Evolutionary conservation across 2,888 invertebrate species (phyloP), one percentile per base, ranked within the genome.

Genomic region (Hypomecis punctinalis): DNA sequence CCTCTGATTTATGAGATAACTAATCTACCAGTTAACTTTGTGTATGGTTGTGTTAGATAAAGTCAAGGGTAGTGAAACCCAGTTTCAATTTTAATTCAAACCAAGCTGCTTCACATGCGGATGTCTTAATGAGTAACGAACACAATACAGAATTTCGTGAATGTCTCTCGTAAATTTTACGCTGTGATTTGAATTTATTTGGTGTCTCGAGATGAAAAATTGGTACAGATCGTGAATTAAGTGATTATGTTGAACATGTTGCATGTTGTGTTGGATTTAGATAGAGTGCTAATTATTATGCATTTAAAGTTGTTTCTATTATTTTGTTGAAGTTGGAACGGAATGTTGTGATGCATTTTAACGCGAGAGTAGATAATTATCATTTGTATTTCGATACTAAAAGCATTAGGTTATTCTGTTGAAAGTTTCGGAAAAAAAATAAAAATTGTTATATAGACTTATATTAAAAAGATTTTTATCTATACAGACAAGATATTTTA

Each of bases 41-140:
- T n/a, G n/a, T n/a, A n/a, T n/a, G n/a, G n/a, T n/a, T n/a, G n/a
- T n/a, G n/a, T n/a, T n/a, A n/a, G n/a, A 13, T 6, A 9, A 23
- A 11, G 1, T n/a, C n/a, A 11, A 36, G 11, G 48, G 8, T 23
- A 0, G 36, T 45, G n/a, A 6, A 45, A 36, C 45, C 4, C 35
- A 5, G 36, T 9, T 5, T 42, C 13, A 47, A n/a, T 23, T 56
- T 23, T 33, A 56, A 56, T 39, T 69, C 66, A 62, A 62, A 7
- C n/a, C 46, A 56, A 48, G 40, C 57, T 49, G 61, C 52, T 63
- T 71, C 61, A 75, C 72, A 65, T 67, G 72, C 76, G 77, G 73
- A 78, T 78, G 75, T 74, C 73, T 72, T 75, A 74, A 79, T 77
- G 77, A 78, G 63, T 74, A 71, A 75, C 70, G 67, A 68, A 70